These are phyloP conservation scores for Manis crassicaudata DNA, from an alignment of 2,797 vertebrate genomes.

Conservation along the genomic window DNA sequence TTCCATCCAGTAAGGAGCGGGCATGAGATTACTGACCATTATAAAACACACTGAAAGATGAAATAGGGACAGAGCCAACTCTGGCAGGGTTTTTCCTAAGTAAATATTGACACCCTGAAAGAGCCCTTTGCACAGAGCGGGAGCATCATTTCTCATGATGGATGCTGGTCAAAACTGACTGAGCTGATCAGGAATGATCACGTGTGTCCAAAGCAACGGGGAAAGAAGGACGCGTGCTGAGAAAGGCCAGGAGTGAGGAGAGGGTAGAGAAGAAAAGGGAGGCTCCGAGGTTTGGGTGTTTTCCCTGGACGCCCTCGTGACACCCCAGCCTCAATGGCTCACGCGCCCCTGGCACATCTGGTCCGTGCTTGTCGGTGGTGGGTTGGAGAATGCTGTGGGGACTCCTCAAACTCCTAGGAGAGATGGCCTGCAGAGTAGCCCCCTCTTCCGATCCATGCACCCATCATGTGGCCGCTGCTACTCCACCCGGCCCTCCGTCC, in stretches of 20 bases:
- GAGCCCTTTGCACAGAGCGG: background rate
- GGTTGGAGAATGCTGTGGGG: background rate
- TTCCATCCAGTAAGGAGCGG: background rate
- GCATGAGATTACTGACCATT: background rate
- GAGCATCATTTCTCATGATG: background rate
- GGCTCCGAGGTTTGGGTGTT: background rate
- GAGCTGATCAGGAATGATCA: background rate
- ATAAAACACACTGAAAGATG: background rate
- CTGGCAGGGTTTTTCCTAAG: background rate
- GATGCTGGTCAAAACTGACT: background rate
- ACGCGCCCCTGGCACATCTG: constrained; percentile 35
- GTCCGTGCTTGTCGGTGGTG: background rate
- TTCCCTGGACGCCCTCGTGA: constrained; percentile 50
- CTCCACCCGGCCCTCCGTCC: background rate
- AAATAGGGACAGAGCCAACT: background rate
- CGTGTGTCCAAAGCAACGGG: background rate
- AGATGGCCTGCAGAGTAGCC: background rate
- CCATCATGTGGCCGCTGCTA: background rate
- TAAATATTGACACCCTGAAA: background rate
- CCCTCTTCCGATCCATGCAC: background rate
- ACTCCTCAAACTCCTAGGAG: constrained; percentile 34
- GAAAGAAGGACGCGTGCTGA: background rate
- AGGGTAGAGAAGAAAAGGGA: background rate
- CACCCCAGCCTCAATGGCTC: background rate
- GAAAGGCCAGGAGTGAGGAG: background rate